Evolutionary conservation across 2,888 invertebrate genomes (phyloP).

Genomic region (Lomographa bimaculata): DNA sequence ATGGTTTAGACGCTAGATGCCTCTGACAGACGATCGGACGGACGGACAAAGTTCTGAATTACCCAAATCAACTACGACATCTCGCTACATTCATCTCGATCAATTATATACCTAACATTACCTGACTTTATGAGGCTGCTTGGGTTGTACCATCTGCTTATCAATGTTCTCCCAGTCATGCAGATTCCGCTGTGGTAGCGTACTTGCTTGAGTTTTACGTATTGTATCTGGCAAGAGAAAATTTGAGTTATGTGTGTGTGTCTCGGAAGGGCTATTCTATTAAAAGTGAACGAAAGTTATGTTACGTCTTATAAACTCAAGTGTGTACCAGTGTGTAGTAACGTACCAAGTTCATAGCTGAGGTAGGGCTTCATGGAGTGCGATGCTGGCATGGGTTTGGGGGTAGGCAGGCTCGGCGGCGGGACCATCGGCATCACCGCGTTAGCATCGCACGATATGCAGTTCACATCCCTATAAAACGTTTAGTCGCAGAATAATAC

Average conservation of each 20-base stretch:
- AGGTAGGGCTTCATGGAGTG: slow-evolving; percentile 87
- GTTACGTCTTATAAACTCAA: no score
- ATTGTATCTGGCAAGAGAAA: slow-evolving; percentile 56
- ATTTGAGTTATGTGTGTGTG: no score
- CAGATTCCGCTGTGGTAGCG: slow-evolving; percentile 69
- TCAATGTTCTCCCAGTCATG: slow-evolving; percentile 76
- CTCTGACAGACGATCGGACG: no score
- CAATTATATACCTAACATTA: no score
- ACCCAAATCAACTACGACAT: no score
- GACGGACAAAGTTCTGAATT: no score
- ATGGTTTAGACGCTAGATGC: no score
- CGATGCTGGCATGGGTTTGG: slow-evolving; percentile 80
- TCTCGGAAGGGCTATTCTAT: no score
- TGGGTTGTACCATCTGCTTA: slow-evolving; percentile 56
- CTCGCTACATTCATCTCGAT: no score
- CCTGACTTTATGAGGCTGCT: slow-evolving; percentile 58
- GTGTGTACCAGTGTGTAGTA: no score
- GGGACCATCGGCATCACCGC: slow-evolving; percentile 87
- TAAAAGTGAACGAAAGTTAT: no score
- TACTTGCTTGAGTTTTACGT: slow-evolving; percentile 65
- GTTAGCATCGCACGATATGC: slow-evolving; percentile 90
- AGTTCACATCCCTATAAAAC: slow-evolving; percentile 86
- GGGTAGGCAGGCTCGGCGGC: slow-evolving; percentile 66
- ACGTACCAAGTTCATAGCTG: slow-evolving; percentile 87
- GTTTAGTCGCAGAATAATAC: no score